Evolutionary conservation across 2,888 invertebrate genomes (phyloP), one percentile per base, ranked within the genome.

Genomic region (Helleia helle): DNA sequence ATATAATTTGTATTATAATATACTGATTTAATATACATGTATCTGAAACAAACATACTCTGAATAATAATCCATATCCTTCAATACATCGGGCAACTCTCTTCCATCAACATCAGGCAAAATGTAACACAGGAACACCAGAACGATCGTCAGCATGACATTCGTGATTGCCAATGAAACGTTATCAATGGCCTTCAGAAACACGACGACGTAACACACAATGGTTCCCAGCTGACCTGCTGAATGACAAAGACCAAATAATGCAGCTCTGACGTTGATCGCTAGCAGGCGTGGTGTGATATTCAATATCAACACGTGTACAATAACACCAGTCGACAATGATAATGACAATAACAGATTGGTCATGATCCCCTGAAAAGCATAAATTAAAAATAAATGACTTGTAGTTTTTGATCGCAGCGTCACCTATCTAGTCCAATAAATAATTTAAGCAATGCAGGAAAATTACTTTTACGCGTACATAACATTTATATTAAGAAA

Each of bases 21-120:
- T n/a, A n/a, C n/a, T n/a, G n/a, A n/a, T n/a, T n/a, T n/a, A n/a
- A n/a, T n/a, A n/a, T n/a, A n/a, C n/a, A n/a, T n/a, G n/a, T n/a
- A n/a, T n/a, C n/a, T n/a, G n/a, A n/a, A n/a, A n/a, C n/a, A n/a
- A n/a, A 38, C 6, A 14, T 56, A 83, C 81, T 80, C 80, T 17
- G 68, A 67, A 57, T 71, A 83, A 52, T 76, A 79, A 55, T 81
- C 81, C 83, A 81, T 81, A 47, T 83, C 81, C 37, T 63, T 65
- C 34, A 79, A 54, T 14, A 74, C 52, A 51, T 83, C 81, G 0
- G 81, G 81, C 30, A 81, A 44, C 52, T 83, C 81, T 48, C 81
- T 62, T n/a, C 58, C 56, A 49, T 81, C 81, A 1, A 79, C 69
- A 47, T 79, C 65, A 5, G 73, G 70, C 6, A 80, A 49, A 1